A percentile compares a stretch with the other conserved stretches of the same genome.
Conservation (phyloP, 2,113 vertebrate species). For the Hypomesus transpacificus region DNA sequence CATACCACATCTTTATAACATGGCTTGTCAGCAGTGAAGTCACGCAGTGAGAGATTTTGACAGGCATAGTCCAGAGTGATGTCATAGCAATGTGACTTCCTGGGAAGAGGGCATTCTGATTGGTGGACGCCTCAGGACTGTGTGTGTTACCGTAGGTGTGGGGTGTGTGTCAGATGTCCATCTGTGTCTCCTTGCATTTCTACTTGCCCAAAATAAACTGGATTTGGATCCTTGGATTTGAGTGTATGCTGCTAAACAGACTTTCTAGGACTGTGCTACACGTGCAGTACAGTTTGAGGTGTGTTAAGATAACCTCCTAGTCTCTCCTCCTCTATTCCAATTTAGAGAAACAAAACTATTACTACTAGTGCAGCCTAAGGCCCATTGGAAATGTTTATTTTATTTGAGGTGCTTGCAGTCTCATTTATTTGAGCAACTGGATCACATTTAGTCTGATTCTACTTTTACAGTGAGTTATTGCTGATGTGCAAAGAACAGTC, state of each 20-base stretch:
- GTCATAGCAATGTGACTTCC: conserved; percentile 19
- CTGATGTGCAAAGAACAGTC: conserved; percentile 12
- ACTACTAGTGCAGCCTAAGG: neutral
- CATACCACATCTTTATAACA: conserved; percentile 14
- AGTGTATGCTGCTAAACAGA: conserved; percentile 13
- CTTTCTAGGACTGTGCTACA: neutral
- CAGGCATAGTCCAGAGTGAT: conserved; percentile 22
- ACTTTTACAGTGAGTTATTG: neutral
- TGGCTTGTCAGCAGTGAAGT: conserved; percentile 13
- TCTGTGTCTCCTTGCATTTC: conserved; percentile 4
- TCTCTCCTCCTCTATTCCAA: neutral
- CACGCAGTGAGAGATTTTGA: conserved; percentile 18
- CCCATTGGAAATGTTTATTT: neutral
- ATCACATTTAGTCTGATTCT: too few relatives aligned
- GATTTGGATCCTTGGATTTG: conserved; percentile 22
- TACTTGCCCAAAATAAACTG: conserved; percentile 24
- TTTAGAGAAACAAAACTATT: neutral
- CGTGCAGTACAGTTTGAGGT: neutral
- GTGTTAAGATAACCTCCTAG: neutral
- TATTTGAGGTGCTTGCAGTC: neutral
- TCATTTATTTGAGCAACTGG: neutral
- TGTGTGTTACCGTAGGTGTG: conserved; percentile 27
- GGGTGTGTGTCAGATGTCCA: conserved; percentile 21
- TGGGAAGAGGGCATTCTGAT: conserved; percentile 1
- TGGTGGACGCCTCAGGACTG: neutral